phyloP scores from a whole-genome alignment of 1,140 invertebrate species.

The Drosophila pandora region DNA sequence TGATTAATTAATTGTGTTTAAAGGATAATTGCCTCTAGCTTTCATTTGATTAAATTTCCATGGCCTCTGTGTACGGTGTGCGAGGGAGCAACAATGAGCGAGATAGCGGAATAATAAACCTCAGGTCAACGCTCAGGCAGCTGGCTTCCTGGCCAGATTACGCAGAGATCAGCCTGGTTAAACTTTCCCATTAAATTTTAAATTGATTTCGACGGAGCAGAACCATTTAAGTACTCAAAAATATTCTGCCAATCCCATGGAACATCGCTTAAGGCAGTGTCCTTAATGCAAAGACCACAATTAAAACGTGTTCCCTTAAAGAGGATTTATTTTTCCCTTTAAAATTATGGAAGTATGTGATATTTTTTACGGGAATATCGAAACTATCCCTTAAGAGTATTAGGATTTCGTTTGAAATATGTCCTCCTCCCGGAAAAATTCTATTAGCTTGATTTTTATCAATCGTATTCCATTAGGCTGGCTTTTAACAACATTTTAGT shows the following conservation, averaged over 20 bases:
- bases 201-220: conserved; percentile 14
- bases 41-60: conserved; percentile 80
- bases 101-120: conserved; percentile 35
- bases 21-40: conserved; percentile 81
- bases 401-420: neutral
- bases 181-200: conserved; percentile 32
- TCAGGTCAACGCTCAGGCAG: conserved; percentile 60
- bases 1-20: conserved; percentile 82
- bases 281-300: neutral
- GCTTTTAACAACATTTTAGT: conserved; percentile 43
- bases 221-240: conserved; percentile 38
- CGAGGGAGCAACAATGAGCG: conserved; percentile 4
- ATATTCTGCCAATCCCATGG: conserved; percentile 31
- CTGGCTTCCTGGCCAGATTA: conserved; percentile 63
- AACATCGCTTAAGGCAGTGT: conserved; percentile 1
- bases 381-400: neutral
- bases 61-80: conserved; percentile 2
- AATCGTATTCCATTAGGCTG: neutral
- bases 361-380: neutral
- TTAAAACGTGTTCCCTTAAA: conserved; percentile 4
- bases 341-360: neutral
- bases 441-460: conserved; percentile 20
- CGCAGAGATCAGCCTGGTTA: conserved; percentile 21
- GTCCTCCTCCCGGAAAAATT: neutral
- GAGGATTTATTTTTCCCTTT: neutral